Conservation (phyloP, 2,113 vertebrate species). For the Aramus guarauna region DNA sequence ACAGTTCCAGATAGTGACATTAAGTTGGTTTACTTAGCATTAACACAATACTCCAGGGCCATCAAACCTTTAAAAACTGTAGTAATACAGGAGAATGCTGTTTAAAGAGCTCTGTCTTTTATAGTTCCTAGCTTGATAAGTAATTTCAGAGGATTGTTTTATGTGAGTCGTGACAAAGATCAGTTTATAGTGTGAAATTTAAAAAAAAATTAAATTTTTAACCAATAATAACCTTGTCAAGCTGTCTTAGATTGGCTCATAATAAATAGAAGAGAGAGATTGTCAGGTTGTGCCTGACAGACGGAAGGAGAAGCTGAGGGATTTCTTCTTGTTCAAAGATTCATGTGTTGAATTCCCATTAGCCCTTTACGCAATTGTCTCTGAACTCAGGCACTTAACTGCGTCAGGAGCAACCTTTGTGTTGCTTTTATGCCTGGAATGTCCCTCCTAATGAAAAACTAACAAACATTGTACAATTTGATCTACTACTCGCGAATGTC, state of each 20-base stretch:
- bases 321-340: neutral
- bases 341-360: neutral
- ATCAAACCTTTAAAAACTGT: neutral
- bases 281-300: neutral
- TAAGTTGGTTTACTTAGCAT: neutral
- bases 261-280: neutral
- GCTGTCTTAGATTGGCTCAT: neutral
- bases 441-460: neutral
- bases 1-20: neutral
- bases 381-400: neutral
- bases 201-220: neutral
- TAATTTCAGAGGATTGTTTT: neutral
- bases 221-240: neutral
- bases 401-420: neutral
- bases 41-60: neutral
- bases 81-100: neutral
- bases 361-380: neutral
- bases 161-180: neutral
- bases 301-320: neutral
- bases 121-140: neutral
- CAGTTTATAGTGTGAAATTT: neutral
- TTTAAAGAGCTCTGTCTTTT: neutral
- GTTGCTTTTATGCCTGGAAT: neutral
- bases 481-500: neutral
- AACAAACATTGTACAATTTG: neutral